Percentiles rank a stretch among this genome's conserved stretches.
Conservation (phyloP, 1,140 invertebrate genomes). For the Conopomorpha cramerella region DNA sequence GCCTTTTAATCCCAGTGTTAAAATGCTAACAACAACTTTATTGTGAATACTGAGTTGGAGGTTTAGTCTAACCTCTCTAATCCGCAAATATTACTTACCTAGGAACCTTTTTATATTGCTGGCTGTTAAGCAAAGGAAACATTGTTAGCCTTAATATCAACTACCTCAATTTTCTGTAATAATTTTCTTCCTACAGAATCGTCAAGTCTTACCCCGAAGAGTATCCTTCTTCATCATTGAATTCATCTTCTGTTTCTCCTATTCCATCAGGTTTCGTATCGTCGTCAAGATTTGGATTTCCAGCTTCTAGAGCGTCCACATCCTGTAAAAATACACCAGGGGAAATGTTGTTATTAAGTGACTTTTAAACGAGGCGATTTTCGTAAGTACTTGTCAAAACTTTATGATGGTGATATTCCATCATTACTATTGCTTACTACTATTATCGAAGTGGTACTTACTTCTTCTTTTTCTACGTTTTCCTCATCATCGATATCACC, state of each 20-base stretch:
- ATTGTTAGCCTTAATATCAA: too few species aligned
- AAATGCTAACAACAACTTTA: not conserved
- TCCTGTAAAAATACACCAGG: slow-evolving; percentile 19
- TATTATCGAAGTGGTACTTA: too few species aligned
- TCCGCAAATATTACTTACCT: slow-evolving; percentile 32
- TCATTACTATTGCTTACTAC: too few species aligned
- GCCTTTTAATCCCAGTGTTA: too few species aligned
- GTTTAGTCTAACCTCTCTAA: too few species aligned
- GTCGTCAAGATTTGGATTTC: slow-evolving; percentile 38
- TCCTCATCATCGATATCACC: slow-evolving; percentile 96
- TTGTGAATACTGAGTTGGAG: too few species aligned
- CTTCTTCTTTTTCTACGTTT: slow-evolving; percentile 84
- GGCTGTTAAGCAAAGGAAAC: slow-evolving; percentile 35
- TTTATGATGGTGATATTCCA: too few species aligned
- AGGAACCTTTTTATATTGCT: slow-evolving; percentile 34
- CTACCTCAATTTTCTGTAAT: too few species aligned
- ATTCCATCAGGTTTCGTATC: slow-evolving; percentile 56
- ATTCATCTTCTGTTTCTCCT: slow-evolving; percentile 66
- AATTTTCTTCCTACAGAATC: too few species aligned
- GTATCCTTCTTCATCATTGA: slow-evolving; percentile 69
- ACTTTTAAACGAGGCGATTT: too few species aligned
- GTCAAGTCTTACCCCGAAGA: slow-evolving; percentile 67
- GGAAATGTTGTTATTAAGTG: too few species aligned
- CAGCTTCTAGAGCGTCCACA: slow-evolving; percentile 41
- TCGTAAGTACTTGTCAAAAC: too few species aligned